Evolutionary conservation across 53 echinoderm and acorn worm species (phyloP).

Genomic region (Hippasteria phrygiana): DNA sequence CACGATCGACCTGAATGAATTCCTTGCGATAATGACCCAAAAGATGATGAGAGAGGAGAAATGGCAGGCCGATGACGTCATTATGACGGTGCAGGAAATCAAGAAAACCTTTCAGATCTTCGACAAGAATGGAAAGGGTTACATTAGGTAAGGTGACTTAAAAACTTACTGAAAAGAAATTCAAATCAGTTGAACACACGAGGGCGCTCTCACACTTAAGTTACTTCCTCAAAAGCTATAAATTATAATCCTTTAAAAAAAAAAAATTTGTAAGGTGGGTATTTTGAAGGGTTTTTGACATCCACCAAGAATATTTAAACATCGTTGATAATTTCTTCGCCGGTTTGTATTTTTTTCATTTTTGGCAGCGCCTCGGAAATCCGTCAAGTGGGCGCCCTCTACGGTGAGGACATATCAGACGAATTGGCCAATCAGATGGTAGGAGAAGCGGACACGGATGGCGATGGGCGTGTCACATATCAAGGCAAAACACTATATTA

Average conservation of each 20-base stretch:
- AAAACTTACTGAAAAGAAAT: background rate
- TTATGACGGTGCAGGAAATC: slow-evolving; percentile 25
- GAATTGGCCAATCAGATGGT: slow-evolving; percentile 44
- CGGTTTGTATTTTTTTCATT: background rate
- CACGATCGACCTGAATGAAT: slow-evolving; percentile 36
- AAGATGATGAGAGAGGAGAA: background rate
- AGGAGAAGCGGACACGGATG: slow-evolving; percentile 35
- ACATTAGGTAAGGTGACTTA: slow-evolving; percentile 32
- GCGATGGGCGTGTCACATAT: slow-evolving; percentile 43
- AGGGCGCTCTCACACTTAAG: too few species aligned
- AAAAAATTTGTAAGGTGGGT: too few species aligned
- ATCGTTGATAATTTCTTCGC: too few species aligned
- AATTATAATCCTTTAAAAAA: too few species aligned
- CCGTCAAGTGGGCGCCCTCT: slow-evolving; percentile 45
- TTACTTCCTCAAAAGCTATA: too few species aligned
- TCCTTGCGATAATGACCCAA: background rate
- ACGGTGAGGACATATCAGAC: slow-evolving; percentile 33
- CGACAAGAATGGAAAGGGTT: slow-evolving; percentile 25
- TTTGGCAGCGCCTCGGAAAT: slow-evolving; percentile 10
- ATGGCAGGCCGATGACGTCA: slow-evolving; percentile 23
- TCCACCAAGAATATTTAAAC: too few species aligned
- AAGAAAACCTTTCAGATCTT: slow-evolving; percentile 17
- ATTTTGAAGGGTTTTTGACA: too few species aligned
- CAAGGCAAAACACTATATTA: too few species aligned
- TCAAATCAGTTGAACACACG: background rate